Evolutionary conservation across 1,140 invertebrate genomes (phyloP).

Genomic region (Pseudobourletiella spinata): DNA sequence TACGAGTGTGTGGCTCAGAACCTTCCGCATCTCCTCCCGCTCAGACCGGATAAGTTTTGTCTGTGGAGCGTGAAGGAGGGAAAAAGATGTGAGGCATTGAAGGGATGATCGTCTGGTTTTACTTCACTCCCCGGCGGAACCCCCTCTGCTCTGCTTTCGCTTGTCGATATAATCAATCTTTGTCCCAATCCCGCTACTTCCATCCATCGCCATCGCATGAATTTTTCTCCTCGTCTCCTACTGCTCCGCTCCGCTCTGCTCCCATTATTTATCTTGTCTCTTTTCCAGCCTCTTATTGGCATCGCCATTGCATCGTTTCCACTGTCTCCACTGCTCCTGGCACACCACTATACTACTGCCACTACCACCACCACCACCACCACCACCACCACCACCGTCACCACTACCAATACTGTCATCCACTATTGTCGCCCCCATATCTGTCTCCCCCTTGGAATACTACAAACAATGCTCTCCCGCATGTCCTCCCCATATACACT

Average conservation of each 20-base stretch:
- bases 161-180: slow-evolving; percentile 31
- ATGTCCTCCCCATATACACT: too few relatives aligned
- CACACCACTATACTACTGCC: background rate
- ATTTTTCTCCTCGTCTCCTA: slow-evolving; percentile 21
- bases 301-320: slow-evolving; percentile 12
- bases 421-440: too few relatives aligned
- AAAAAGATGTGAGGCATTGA: background rate
- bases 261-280: slow-evolving; percentile 25
- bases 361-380: too few relatives aligned
- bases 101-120: slow-evolving; percentile 6
- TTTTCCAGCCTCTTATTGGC: slow-evolving; percentile 12
- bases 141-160: slow-evolving; percentile 22
- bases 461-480: too few relatives aligned
- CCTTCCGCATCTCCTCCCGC: background rate
- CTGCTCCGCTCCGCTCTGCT: slow-evolving; percentile 6
- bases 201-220: slow-evolving; percentile 27
- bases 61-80: slow-evolving; percentile 3
- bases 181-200: slow-evolving; percentile 23
- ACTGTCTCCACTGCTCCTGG: slow-evolving; percentile 5
- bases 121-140: background rate
- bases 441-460: too few relatives aligned
- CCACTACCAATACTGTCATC: too few relatives aligned
- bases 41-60: slow-evolving; percentile 4
- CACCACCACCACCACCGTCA: too few relatives aligned
- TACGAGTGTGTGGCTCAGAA: background rate